Evolutionary conservation across 1,140 invertebrate genomes (phyloP), one percentile per base, ranked within the genome.

Genomic region (Zaprionus capensis): DNA sequence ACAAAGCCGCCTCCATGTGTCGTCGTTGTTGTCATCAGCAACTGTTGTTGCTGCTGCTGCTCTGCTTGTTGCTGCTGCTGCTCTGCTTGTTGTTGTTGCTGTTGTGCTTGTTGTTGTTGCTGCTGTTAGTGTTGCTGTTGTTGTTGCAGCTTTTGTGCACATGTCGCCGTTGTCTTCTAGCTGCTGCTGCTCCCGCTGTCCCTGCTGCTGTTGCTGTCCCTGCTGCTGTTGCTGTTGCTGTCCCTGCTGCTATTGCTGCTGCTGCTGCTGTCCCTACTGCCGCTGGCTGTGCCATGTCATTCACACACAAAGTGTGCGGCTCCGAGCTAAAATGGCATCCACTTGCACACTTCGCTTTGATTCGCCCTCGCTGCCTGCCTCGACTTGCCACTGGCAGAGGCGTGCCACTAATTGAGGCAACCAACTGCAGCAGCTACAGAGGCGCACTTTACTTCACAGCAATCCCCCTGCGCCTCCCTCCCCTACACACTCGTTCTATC

Each of bases 301-400:
- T 84, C 83, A 87, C 83, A 87, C 83, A 87, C 84, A 82, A 82
- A 87, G 83, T 88, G 85, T 87, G 84, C 59, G 84, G 65, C 80
- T 87, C 64, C 72, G 63, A 76, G 68, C 83, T 80, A 87, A 87
- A 87, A 87, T 82, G 83, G 83, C 84, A 87, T 82, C 78, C 83
- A 87, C 84, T 82, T 80, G 80, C 75, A 74, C 80, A 80, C 80
- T 78, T 78, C 68, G 71, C 78, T 77, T 78, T 81, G 79, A 81
- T 81, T 78, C 80, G 71, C 78, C 78, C 65, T 56, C 66, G 17
- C 64, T 14, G 53, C 68, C 38, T 24, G 61, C 53, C 36, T 12
- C 34, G n/a, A 38, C 49, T 36, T 41, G 41, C 38, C 69, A 14
- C 51, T 20, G 58, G 51, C 66, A 51, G 46, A 72, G 64, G 71